Evolutionary conservation across 1,140 invertebrate species (phyloP).

Genomic region (Drosophila biarmipes): DNA sequence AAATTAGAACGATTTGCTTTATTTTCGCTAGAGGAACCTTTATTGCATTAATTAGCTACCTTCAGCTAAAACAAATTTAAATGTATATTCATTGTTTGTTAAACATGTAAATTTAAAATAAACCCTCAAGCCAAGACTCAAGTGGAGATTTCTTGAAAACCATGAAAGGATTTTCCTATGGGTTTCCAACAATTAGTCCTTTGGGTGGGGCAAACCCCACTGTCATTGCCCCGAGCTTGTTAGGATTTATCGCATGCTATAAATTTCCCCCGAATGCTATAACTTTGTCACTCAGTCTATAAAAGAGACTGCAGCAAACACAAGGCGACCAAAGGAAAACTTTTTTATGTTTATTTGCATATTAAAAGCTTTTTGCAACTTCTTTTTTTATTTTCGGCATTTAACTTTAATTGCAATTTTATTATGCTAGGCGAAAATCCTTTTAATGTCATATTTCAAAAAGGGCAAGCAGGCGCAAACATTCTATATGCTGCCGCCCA

Average conservation of each 20-base stretch:
- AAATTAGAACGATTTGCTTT: not conserved
- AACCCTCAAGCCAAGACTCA: no score
- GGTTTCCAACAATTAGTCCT: constrained; percentile 44
- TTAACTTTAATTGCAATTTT: constrained; percentile 80
- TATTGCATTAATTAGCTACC: no score
- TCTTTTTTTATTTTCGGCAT: constrained; percentile 47
- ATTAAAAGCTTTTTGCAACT: constrained; percentile 58
- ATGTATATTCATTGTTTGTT: no score
- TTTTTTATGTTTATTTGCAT: constrained; percentile 72
- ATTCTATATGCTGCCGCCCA: constrained; percentile 6
- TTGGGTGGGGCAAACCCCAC: not conserved
- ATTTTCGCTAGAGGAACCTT: not conserved
- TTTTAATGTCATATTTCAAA: constrained; percentile 76
- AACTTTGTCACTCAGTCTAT: constrained; percentile 78
- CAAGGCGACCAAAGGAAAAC: constrained; percentile 17
- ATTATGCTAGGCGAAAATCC: constrained; percentile 71
- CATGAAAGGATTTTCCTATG: constrained; percentile 33
- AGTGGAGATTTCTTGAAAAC: constrained; percentile 9
- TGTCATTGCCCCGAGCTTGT: constrained; percentile 48
- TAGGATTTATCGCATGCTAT: constrained; percentile 78
- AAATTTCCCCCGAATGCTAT: constrained; percentile 65
- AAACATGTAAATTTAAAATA: not conserved
- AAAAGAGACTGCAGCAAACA: constrained; percentile 44
- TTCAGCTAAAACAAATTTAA: no score
- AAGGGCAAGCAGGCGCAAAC: constrained; percentile 34